Percentiles rank a stretch among this genome's conserved stretches.
Conservation (phyloP, 2,888 invertebrate species). For the Platerodrilus igneus region DNA sequence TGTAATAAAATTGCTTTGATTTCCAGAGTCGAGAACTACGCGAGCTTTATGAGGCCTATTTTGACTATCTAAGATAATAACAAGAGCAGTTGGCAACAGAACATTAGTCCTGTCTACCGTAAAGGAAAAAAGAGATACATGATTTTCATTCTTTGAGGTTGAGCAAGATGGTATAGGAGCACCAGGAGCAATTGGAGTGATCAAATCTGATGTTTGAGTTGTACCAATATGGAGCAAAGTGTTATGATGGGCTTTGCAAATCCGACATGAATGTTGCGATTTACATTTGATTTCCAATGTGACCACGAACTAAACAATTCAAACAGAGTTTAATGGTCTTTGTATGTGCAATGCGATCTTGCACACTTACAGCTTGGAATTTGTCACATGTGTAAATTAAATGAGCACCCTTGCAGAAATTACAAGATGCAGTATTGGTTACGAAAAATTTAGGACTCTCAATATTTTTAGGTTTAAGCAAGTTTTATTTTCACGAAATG, state of each 20-base stretch:
- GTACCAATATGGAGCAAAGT: constrained; percentile 17
- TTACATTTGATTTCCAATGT: constrained; percentile 14
- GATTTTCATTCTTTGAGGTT: no score
- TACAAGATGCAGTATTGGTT: no score
- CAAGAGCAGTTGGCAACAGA: constrained; percentile 17
- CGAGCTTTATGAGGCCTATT: constrained; percentile 6
- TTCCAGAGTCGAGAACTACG: constrained; percentile 20
- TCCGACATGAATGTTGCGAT: constrained; percentile 8
- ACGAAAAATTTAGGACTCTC: no score
- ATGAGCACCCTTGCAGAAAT: constrained; percentile 10
- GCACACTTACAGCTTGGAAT: constrained; percentile 8
- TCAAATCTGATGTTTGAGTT: no score
- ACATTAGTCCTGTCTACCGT: no score
- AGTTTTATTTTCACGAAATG: no score
- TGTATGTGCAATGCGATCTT: constrained; percentile 7
- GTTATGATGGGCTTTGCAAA: constrained; percentile 18
- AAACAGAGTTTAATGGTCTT: constrained; percentile 17
- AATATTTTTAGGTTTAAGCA: no score
- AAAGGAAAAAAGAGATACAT: no score
- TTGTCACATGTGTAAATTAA: constrained; percentile 9
- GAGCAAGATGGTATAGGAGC: no score
- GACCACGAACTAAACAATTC: constrained; percentile 20
- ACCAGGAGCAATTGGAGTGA: no score
- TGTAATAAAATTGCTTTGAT: constrained; percentile 19
- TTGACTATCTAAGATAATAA: constrained; percentile 7